Evolutionary conservation across 2,113 vertebrate genomes (phyloP), one percentile per base, ranked within the genome.

Genomic region (Cettia cetti): DNA sequence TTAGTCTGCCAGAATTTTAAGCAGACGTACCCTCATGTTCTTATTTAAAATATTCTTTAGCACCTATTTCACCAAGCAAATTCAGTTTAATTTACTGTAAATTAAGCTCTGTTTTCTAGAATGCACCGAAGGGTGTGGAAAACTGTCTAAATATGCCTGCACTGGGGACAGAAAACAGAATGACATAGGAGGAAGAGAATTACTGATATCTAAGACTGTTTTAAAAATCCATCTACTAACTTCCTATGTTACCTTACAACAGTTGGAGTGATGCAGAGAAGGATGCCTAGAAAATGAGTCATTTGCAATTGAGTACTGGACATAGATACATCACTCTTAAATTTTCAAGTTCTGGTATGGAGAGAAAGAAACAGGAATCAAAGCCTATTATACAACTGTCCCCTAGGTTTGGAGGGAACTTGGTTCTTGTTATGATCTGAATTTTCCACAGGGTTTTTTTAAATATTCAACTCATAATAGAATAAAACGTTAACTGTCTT

Each of bases 21-120:
- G 40, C 28, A 81, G 47, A 50, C 1, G 0, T 84, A 61, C 20
- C 24, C n/a, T 90, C 10, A 2, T 79, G 79, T 96, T 87, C 77
- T 77, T 37, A 78, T 91, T 71, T 86, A 66, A 86, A 88, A 88
- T 81, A 69, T 49, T 82, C 76, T 74, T 13, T 56, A 83, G 56
- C 53, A 93, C 65, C 75, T 54, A 52, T 83, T 86, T 95, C 89
- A 92, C 70, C 49, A 68, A 82, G 80, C 33, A 93, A 94, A 52
- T 52, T 68, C 27, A 4, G 15, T 89, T 95, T 71, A 53, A 90
- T 93, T 95, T 96, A 64, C 22, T 69, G 10, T 76, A 42, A 61
- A 74, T 40, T 71, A 74, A 83, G 13, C 31, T 95, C 37, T 90
- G 2, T 68, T 90, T 95, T 95, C 84, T 60, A 64, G 72, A 94